Evolutionary conservation across 2,113 vertebrate genomes (phyloP), one percentile per base, ranked within the genome.

Genomic region (Bujurquina vittata): DNA sequence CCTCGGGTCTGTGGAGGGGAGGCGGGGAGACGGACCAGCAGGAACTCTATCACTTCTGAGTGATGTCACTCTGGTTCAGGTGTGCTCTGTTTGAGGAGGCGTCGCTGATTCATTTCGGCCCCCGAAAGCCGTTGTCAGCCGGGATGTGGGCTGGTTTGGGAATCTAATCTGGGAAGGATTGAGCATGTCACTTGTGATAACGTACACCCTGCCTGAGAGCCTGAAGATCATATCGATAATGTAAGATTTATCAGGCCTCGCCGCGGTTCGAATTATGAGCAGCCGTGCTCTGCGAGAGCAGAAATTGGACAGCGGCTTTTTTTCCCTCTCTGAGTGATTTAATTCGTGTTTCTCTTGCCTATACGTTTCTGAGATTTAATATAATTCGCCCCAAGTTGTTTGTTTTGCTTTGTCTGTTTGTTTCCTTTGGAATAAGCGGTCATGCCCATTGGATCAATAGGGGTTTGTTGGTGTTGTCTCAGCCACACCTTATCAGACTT

Each of bases 161-260:
- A 92, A 92, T 95, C 91, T 94, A 94, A 94, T 95, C 93, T 94
- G 88, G 90, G 86, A 92, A 77, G 92, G 94, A 91, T 94, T 93
- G 92, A 94, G 93, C 92, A 20, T 95, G 95, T 95, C 92, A 93
- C 91, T 93, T 83, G 91, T 94, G 94, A 95, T 95, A 95, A 95
- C 88, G 89, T 92, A 93, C 92, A 86, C 88, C 78, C 92, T 89
- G 93, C 94, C 90, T 43, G 84, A 88, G 88, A 92, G 92, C 90
- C 88, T 86, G 90, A 83, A 94, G 94, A 95, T 93, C 91, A 92
- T 92, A 95, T 94, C 92, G 93, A 94, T 95, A 94, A 94, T 95
- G 93, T 95, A 92, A 94, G 92, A 95, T 95, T 94, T 94, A 96
- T 96, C 94, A 94, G 93, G 89, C 91, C 91, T 80, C 77, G 77